phyloP scores from a whole-genome alignment of 2,797 vertebrate genomes.

The Muscicapa comitata region DNA sequence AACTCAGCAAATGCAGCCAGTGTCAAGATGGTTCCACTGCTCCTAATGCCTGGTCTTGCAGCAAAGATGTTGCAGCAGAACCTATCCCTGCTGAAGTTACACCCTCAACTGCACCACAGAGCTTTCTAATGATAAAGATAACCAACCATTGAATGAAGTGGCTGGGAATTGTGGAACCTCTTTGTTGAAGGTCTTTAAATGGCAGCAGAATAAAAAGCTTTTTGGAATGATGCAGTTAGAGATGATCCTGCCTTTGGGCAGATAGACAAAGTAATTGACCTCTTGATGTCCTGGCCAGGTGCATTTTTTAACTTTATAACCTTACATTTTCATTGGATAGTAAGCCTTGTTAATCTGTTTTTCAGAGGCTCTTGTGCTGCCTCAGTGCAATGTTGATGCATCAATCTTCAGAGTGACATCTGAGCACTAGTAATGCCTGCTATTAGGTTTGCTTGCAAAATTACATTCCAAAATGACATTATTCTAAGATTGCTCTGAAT shows the following conservation, averaged over 20 bases:
- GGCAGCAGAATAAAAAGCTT: not conserved
- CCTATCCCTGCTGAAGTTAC: not conserved
- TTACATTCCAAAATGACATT: slow-evolving; percentile 5
- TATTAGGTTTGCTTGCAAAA: slow-evolving; percentile 10
- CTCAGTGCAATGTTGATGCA: not conserved
- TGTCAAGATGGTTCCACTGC: not conserved
- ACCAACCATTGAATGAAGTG: not conserved
- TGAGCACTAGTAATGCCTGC: not conserved
- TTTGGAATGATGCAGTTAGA: not conserved
- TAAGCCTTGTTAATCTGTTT: not conserved
- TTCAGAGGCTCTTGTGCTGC: not conserved
- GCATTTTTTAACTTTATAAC: not conserved
- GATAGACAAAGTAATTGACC: not conserved
- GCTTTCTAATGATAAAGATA: not conserved
- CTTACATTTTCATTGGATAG: not conserved
- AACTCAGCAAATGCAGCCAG: not conserved
- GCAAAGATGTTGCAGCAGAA: not conserved
- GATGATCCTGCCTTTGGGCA: not conserved
- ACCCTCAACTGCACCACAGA: not conserved
- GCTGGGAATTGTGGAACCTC: not conserved
- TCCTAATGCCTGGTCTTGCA: not conserved
- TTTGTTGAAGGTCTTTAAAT: not conserved
- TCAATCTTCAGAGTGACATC: not conserved
- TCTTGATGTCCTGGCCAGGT: not conserved
- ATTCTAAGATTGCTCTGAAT: not conserved